phyloP scores from a whole-genome alignment of 2,113 vertebrate species.

The Mungos mungo region DNA sequence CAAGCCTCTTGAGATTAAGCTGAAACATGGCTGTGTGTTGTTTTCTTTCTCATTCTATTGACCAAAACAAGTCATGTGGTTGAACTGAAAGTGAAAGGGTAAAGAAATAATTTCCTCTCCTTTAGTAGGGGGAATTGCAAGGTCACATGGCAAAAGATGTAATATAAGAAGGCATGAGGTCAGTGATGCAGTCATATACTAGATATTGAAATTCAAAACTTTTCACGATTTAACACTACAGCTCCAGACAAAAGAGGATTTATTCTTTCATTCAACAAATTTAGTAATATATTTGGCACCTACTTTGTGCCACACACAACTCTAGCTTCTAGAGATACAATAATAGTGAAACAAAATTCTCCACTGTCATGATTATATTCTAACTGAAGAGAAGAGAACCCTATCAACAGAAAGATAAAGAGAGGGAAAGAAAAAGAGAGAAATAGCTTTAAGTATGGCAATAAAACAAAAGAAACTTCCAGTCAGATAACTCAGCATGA shows the following conservation, averaged over 20 bases:
- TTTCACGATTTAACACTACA: not conserved
- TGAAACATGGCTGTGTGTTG: not conserved
- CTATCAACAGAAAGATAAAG: not conserved
- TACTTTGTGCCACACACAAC: not conserved
- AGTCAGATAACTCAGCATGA: not conserved
- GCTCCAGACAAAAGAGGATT: not conserved
- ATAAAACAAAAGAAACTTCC: not conserved
- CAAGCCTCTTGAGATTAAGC: not conserved
- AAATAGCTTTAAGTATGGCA: not conserved
- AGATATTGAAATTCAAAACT: not conserved
- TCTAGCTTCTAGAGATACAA: not conserved
- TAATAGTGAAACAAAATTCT: not conserved
- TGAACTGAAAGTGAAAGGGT: not conserved
- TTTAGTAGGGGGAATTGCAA: not conserved
- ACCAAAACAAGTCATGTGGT: not conserved
- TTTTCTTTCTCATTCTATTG: not conserved
- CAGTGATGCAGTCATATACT: not conserved
- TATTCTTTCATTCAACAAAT: not conserved
- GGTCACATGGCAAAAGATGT: not conserved
- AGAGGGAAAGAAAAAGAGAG: not conserved
- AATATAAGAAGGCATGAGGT: not conserved
- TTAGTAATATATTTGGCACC: not conserved
- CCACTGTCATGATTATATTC: not conserved
- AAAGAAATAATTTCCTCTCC: not conserved
- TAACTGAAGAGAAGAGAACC: not conserved